Conservation (phyloP, 2,888 invertebrate genomes). For the Hirudinaria manillensis region DNA sequence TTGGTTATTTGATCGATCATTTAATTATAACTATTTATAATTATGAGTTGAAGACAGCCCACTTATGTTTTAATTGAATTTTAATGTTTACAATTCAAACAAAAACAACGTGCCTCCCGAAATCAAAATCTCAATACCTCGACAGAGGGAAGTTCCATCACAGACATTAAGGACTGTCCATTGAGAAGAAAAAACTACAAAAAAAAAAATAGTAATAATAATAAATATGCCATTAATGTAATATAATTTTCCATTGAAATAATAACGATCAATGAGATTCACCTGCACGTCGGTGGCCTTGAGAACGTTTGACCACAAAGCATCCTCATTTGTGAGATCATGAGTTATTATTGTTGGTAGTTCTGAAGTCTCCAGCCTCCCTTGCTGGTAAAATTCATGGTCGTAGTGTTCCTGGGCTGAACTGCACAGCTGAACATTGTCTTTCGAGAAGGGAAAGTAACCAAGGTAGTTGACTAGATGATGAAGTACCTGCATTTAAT, state of each 20-base stretch:
- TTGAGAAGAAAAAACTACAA: conserved; percentile 78
- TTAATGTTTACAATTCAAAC: background rate
- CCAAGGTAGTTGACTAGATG: conserved; percentile 86
- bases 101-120: background rate
- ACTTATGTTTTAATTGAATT: too few species aligned
- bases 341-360: conserved; percentile 80
- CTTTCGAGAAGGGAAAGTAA: conserved; percentile 69
- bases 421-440: conserved; percentile 72
- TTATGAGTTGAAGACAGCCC: too few species aligned
- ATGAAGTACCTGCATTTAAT: conserved; percentile 21
- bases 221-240: background rate
- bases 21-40: background rate
- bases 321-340: conserved; percentile 48
- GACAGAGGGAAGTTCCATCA: conserved; percentile 79
- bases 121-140: conserved; percentile 43
- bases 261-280: too few species aligned
- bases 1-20: background rate
- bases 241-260: too few species aligned
- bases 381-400: conserved; percentile 58
- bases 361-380: conserved; percentile 66
- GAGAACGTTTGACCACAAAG: background rate
- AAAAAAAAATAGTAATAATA: conserved; percentile 38
- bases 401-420: conserved; percentile 86
- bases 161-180: conserved; percentile 71
- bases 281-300: conserved; percentile 8